Base-by-base conservation (phyloP, 53 echinoderm and acorn worm genomes). In the Antedon mediterranea region DNA sequence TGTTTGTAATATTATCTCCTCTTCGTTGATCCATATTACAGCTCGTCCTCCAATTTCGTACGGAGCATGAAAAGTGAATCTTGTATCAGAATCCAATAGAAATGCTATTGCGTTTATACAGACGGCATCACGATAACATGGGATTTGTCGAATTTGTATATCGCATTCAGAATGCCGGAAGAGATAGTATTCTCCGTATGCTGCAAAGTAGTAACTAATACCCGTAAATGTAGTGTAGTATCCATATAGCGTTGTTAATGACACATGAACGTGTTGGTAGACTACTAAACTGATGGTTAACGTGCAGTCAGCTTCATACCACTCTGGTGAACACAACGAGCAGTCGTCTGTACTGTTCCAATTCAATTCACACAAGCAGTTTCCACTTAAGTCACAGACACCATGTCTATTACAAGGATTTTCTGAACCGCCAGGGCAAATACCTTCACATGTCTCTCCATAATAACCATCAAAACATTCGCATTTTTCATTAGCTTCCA, bases 141-240 rank as follows among this genome's bases (percentile, higher is more conserved):
- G 93, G 30, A 93, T 86, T 73, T 93, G 93, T 43, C 90, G 81
- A 30, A 93, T 82, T 73, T 93, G 93, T 30, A 89, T 76, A 57
- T 57, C 34, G 34, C 34, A 28, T 7, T 18, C 34, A 33, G 33
- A 6, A 28, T 33, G 76, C 8, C 34, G 32, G 20, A 76, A 33
- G 29, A 93, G 80, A 75, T 85, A 93, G 75, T 87, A 93, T 71
- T 93, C 93, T 0, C 93, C 93, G 15, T 83, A 85, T 28, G 81
- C 81, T 28, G 81, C 83, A 78, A 93, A 79, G 81, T 85, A 86
- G 74, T 90, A 85, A 72, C 79, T 85, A 33, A 93, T 72, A 0
- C 90, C 90, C 79, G 90, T 90, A 77, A 90, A 93, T 26, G 81
- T 32, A 13, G 85, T 90, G 73, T 90, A 93, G n/a, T 89, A 85